A percentile compares a stretch with the other conserved stretches of the same genome.
Evolutionary conservation across 2,888 invertebrate genomes (phyloP).

Genomic region (Tiliacea citrago): DNA sequence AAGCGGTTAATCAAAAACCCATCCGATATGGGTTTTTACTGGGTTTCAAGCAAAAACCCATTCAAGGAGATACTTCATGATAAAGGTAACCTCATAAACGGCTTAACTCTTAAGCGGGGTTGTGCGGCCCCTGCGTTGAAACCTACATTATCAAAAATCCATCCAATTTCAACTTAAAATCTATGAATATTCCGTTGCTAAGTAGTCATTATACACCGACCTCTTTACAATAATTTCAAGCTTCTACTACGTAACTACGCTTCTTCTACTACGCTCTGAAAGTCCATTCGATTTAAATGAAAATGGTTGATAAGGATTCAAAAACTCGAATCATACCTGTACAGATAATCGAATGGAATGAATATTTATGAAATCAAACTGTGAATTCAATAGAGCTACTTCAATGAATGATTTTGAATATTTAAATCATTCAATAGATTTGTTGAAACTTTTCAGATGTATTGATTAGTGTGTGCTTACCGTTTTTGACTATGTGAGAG

Average conservation of each 20-base stretch:
- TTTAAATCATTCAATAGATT: conserved; percentile 41
- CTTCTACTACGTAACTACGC: background rate
- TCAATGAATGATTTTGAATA: conserved; percentile 52
- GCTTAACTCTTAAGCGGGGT: no score
- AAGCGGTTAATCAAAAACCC: no score
- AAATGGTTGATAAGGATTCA: conserved; percentile 49
- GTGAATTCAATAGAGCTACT: conserved; percentile 34
- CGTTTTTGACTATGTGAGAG: background rate
- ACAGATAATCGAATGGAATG: conserved; percentile 36
- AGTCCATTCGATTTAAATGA: conserved; percentile 27
- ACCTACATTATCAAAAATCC: background rate
- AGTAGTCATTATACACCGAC: background rate
- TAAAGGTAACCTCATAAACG: no score
- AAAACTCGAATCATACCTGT: conserved; percentile 41
- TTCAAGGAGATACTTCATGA: no score
- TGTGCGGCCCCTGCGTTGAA: no score
- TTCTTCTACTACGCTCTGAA: conserved; percentile 6
- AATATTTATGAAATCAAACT: conserved; percentile 65
- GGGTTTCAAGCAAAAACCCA: no score
- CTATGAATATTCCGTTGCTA: conserved; percentile 21
- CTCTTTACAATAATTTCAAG: conserved; percentile 18
- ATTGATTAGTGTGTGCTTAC: conserved; percentile 1
- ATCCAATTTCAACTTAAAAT: background rate
- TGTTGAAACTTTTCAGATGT: conserved; percentile 27
- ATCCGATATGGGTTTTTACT: no score